A percentile compares a stretch with the other conserved stretches of the same genome.
These are phyloP conservation scores for Cathartes aura DNA, from an alignment of 2,113 vertebrate species.

Conservation along the genomic window DNA sequence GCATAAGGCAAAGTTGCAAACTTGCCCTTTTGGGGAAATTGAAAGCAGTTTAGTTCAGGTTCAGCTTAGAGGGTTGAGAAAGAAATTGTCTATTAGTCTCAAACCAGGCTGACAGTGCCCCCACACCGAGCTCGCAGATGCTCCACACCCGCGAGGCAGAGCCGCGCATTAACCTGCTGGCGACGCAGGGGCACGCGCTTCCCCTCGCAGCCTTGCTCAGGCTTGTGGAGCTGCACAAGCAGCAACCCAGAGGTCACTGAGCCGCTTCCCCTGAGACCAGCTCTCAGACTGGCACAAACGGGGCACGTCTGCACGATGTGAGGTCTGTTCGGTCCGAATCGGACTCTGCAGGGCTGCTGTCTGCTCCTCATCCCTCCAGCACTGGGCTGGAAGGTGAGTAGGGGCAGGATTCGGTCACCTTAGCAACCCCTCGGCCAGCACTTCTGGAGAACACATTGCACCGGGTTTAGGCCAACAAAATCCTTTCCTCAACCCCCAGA, in stretches of 20 bases:
- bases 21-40: slow-evolving; percentile 32
- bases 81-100: not conserved
- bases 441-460: not conserved
- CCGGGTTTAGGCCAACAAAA: not conserved
- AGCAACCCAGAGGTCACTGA: not conserved
- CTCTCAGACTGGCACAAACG: accelerated
- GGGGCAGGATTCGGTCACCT: not conserved
- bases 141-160: accelerated
- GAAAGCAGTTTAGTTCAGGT: slow-evolving; percentile 43
- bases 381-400: accelerated
- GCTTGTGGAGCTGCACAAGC: not conserved
- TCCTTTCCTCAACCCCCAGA: not conserved
- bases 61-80: not conserved
- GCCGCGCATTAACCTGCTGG: accelerated
- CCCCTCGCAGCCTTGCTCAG: not conserved
- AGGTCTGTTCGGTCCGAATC: not conserved
- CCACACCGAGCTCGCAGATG: not conserved
- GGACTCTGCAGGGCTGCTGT: not conserved
- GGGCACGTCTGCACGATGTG: accelerated
- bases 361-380: not conserved
- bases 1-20: slow-evolving; percentile 24
- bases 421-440: not conserved
- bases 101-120: not conserved
- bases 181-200: accelerated
- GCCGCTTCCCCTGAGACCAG: not conserved